Base-by-base conservation (phyloP, 2,113 vertebrate genomes). In the Anas platyrhynchos region DNA sequence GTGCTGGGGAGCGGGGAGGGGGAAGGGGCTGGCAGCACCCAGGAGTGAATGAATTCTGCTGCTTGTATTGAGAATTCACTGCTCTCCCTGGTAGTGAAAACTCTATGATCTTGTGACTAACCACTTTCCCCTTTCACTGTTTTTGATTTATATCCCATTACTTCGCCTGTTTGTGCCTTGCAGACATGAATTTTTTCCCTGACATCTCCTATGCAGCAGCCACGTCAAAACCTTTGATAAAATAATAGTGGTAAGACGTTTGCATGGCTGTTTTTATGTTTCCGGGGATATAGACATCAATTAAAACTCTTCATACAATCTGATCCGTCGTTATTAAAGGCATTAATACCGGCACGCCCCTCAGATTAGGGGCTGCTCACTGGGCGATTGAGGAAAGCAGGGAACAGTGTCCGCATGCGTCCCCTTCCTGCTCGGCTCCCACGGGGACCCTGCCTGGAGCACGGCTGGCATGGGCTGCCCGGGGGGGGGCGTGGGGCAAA, bases 81-180 rank as follows among this genome's bases (percentile, higher is more conserved):
- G 96, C 88, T 97, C 86, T 97, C 88, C 75, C 91, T 91, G 79
- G 76, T 96, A 94, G 91, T 95, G 96, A 97, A 97, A 97, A 96
- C 95, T 96, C 95, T 97, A 94, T 90, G 94, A 91, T 96, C 95
- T 96, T 96, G 89, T 96, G 89, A 95, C 89, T 95, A 97, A 96
- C 95, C 96, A 96, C 96, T 94, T 97, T 97, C 93, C 93, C 96
- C 96, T 96, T 96, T 97, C 93, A 94, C 95, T 96, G 95, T 97
- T 97, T 97, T 96, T 97, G 97, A 97, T 97, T 97, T 97, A 97
- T 97, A 97, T 97, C 96, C 97, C 94, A 97, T 97, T 97, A 97
- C 96, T 97, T 97, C 15, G 93, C 96, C 94, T 97, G 95, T 96
- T 97, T 97, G 96, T 96, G 93, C 96, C 96, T 96, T 88, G 93